These are phyloP conservation scores for Bembecia ichneumoniformis DNA, from an alignment of 2,888 invertebrate genomes.

Conservation along the genomic window DNA sequence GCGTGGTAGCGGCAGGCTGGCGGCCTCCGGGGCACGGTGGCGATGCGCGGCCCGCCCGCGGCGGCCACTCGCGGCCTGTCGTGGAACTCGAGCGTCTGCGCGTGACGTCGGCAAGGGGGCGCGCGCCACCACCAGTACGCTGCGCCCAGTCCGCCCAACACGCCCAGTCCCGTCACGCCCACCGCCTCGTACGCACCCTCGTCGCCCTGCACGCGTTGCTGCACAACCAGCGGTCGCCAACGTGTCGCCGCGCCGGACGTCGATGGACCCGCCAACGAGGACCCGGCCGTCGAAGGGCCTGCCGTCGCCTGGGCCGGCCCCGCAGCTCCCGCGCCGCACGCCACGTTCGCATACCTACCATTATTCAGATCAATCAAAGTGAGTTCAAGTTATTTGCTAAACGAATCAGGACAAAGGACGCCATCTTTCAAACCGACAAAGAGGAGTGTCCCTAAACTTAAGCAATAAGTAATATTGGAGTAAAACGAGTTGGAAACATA, in stretches of 20 bases:
- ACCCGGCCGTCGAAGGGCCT: slow-evolving; percentile 2
- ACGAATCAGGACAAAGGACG: too few species aligned
- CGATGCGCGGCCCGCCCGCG: slow-evolving; percentile 40
- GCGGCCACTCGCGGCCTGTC: slow-evolving; percentile 18
- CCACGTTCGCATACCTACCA: slow-evolving; percentile 24
- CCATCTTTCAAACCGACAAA: too few species aligned
- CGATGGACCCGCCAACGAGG: slow-evolving; percentile 2
- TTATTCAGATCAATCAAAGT: too few species aligned
- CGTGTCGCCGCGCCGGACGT: slow-evolving; percentile 9
- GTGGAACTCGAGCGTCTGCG: slow-evolving; percentile 52
- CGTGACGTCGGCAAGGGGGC: slow-evolving; percentile 16
- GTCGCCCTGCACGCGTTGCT: slow-evolving; percentile 6
- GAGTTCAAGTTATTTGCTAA: too few species aligned
- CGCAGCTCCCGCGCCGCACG: background rate
- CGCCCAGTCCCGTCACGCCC: slow-evolving; percentile 17
- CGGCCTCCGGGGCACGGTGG: slow-evolving; percentile 60
- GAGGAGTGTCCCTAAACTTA: too few species aligned
- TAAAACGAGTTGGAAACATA: too few species aligned
- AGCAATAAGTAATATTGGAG: too few species aligned
- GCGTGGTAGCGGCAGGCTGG: slow-evolving; percentile 24
- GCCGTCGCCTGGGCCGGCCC: slow-evolving; percentile 14
- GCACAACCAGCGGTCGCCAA: slow-evolving; percentile 10
- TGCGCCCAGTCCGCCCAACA: too few species aligned
- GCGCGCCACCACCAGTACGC: slow-evolving; percentile 13
- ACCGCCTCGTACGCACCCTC: slow-evolving; percentile 21